Evolutionary conservation across 2,797 vertebrate species (phyloP).

Genomic region (Glossophaga mutica): DNA sequence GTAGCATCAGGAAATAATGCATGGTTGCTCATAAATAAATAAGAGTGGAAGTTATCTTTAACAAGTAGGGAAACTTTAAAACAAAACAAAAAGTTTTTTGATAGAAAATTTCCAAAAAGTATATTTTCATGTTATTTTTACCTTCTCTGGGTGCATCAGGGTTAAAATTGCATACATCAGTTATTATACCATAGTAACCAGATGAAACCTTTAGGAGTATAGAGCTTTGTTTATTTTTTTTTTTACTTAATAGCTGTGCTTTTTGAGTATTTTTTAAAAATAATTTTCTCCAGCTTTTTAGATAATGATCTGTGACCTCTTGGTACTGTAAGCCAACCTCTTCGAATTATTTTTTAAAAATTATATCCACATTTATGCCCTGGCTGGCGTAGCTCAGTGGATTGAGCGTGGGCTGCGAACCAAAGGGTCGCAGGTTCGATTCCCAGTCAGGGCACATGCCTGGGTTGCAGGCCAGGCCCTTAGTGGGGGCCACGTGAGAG

Average conservation of each 20-base stretch:
- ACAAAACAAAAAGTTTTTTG: not conserved
- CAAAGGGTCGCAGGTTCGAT: too few species aligned
- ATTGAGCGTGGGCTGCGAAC: too few species aligned
- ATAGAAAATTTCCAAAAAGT: not conserved
- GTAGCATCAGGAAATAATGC: not conserved
- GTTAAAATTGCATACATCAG: not conserved
- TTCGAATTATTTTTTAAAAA: not conserved
- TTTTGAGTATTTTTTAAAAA: not conserved
- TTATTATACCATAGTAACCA: not conserved
- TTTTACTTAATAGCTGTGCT: not conserved
- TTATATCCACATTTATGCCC: not conserved
- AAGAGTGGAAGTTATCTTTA: not conserved
- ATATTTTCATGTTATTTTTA: not conserved
- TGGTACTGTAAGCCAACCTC: not conserved
- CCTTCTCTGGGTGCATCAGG: not conserved
- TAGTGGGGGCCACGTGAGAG: too few species aligned
- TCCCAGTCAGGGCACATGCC: too few species aligned
- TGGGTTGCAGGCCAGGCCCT: too few species aligned
- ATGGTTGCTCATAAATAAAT: not conserved
- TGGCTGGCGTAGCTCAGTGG: too few species aligned
- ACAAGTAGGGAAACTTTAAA: conserved; percentile 1
- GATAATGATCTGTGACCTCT: not conserved
- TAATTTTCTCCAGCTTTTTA: not conserved
- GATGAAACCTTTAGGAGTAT: not conserved
- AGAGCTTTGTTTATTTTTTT: not conserved